Percentiles rank a stretch among this genome's conserved stretches.
Conservation (phyloP, 2,113 vertebrate species). For the Uria aalge region DNA sequence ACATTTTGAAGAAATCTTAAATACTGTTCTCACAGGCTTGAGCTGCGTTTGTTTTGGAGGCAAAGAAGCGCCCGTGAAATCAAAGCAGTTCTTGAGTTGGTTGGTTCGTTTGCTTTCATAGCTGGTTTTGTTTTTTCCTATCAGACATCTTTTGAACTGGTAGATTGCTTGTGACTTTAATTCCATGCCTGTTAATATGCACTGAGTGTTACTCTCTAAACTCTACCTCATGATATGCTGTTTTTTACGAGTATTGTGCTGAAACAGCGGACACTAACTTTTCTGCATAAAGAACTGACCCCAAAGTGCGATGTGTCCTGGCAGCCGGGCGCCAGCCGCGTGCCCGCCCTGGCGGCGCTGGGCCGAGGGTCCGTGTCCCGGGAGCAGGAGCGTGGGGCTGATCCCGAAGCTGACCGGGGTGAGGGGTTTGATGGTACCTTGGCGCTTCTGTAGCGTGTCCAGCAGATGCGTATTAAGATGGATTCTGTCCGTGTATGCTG, state of each 20-base stretch:
- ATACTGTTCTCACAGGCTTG: not conserved
- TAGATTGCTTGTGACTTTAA: not conserved
- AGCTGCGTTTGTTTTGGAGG: not conserved
- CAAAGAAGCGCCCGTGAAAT: too few relatives aligned
- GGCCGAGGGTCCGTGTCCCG: not conserved
- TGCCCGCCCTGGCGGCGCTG: not conserved
- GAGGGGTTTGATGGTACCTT: not conserved
- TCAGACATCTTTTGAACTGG: not conserved
- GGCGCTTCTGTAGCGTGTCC: not conserved
- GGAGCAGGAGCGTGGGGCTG: not conserved
- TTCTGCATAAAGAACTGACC: not conserved
- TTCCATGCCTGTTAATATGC: conserved; percentile 26
- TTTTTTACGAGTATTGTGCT: conserved; percentile 45
- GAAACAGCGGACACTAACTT: conserved; percentile 10
- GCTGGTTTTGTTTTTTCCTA: not conserved
- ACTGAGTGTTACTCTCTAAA: conserved; percentile 50
- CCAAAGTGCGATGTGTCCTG: not conserved
- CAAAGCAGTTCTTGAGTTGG: not conserved
- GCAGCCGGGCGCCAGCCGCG: not conserved
- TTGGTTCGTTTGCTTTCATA: not conserved
- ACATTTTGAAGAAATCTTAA: not conserved
- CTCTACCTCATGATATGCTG: conserved; percentile 65
- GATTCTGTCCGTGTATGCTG: not conserved
- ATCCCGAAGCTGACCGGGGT: not conserved
- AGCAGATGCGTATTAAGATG: not conserved